Conservation (phyloP, 2,888 invertebrate genomes). For the Limenitis camilla region DNA sequence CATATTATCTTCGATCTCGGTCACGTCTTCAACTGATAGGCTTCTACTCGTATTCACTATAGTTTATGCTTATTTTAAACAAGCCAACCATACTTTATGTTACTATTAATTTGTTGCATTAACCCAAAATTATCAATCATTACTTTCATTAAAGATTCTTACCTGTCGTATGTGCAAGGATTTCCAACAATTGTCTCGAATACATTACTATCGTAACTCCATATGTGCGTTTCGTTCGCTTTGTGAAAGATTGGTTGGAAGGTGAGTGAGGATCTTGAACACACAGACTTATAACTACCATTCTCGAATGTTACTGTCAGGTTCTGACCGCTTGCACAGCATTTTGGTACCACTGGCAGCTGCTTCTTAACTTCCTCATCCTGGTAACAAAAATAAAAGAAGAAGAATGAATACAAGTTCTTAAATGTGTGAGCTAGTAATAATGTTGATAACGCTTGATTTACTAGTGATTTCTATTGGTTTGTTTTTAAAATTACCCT, state of each 20-base stretch:
- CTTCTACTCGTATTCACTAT: too few species aligned
- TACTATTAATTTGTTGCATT: neutral
- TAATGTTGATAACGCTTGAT: too few species aligned
- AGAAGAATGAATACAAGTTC: neutral
- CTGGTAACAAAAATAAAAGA: conserved; percentile 28
- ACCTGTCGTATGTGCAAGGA: conserved; percentile 74
- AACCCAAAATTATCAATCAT: too few species aligned
- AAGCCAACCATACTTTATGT: conserved; percentile 1
- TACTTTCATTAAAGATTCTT: neutral
- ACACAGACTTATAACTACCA: conserved; percentile 45
- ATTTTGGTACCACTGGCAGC: conserved; percentile 67
- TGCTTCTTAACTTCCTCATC: conserved; percentile 54
- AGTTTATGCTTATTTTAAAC: too few species aligned
- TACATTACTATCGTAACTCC: conserved; percentile 56
- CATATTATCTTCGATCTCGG: too few species aligned
- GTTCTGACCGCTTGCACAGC: conserved; percentile 69
- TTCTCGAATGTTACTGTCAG: conserved; percentile 45
- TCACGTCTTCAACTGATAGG: too few species aligned
- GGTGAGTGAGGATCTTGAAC: conserved; percentile 46
- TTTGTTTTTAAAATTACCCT: neutral
- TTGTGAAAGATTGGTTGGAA: conserved; percentile 72
- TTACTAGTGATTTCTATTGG: too few species aligned
- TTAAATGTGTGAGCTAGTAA: too few species aligned
- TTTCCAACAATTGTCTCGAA: conserved; percentile 74
- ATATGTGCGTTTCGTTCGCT: conserved; percentile 66